Evolutionary conservation across 1,140 invertebrate genomes (phyloP).

Genomic region (Panagrolaimus sp.): DNA sequence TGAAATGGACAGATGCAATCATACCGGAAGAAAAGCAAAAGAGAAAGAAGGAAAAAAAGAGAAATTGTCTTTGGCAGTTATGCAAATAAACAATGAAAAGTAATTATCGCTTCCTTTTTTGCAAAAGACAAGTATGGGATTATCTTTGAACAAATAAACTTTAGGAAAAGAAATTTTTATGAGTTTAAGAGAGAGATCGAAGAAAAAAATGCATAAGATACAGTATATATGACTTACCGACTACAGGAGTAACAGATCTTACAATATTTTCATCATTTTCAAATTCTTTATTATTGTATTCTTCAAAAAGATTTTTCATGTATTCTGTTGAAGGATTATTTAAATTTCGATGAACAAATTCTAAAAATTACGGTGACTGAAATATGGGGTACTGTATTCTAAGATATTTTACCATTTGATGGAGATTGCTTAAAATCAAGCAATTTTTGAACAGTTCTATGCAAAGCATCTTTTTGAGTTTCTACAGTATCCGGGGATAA

Average conservation of each 20-base stretch:
- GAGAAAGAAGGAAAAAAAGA: not conserved
- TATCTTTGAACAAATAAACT: conserved; percentile 13
- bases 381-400: not conserved
- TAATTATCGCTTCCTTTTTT: not conserved
- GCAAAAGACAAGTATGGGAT: not conserved
- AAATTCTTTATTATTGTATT: not conserved
- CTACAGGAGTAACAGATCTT: not conserved
- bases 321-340: conserved; percentile 1
- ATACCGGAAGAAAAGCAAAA: not conserved
- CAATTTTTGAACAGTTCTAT: not conserved
- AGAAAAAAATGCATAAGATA: not conserved
- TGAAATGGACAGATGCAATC: conserved; percentile 1
- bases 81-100: conserved; percentile 13
- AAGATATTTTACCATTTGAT: conserved; percentile 1
- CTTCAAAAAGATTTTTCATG: conserved; percentile 3
- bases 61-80: not conserved
- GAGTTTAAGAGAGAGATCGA: not conserved
- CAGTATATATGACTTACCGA: not conserved
- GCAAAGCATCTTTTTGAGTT: not conserved
- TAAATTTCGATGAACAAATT: not conserved
- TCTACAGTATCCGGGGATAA: not conserved
- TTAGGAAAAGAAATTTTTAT: not conserved
- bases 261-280: conserved; percentile 4
- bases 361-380: not conserved
- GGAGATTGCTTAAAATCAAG: not conserved